Base-by-base conservation (phyloP, 2,888 invertebrate species). In the Thereva nobilitata region DNA sequence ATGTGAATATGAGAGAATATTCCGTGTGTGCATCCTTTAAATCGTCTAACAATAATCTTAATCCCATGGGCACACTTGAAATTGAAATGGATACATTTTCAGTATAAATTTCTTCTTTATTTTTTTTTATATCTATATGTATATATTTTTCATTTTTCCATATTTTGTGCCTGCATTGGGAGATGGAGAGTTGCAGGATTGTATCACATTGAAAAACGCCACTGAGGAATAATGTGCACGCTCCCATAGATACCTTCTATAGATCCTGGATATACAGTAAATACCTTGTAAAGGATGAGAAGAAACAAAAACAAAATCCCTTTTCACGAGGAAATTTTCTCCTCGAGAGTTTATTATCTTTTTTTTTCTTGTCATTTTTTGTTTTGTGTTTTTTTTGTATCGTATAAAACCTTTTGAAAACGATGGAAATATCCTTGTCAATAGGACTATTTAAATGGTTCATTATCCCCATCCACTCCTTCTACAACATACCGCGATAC, bases 51-150 rank as follows among this genome's bases (percentile, higher is more conserved):
- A 64, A 64, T 64, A 64, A 54, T 50, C 55, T 64, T 64, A 64
- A 64, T 64, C 64, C 45, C 64, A 64, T 54, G 64, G 64, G 64
- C 54, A 64, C 64, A 64, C 54, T 64, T 64, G 64, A 64, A 64
- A 64, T 64, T 64, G 64, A 53, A 64, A 64, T 53, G 42, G 64
- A 52, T 64, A 64, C 64, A 61, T 61, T 61, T 61, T 23, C 23
- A 23, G 23, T 23, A 49, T 50, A 53, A 38, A 38, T 53, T 53
- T 53, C 40, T 10, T 10, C 10, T 53, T 53, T 8, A 7, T 53
- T 53, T 6, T 9, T 53, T 38, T 40, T 2, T 53, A 4, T 53
- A 8, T 8, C 3, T 38, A 6, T 38, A n/a, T 53, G 4, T 52
- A 35, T 52, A 34, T 5, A 34, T 34, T 41, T 47, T 35, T 59